phyloP scores from a whole-genome alignment of 2,113 vertebrate species.

The Channa maculata region DNA sequence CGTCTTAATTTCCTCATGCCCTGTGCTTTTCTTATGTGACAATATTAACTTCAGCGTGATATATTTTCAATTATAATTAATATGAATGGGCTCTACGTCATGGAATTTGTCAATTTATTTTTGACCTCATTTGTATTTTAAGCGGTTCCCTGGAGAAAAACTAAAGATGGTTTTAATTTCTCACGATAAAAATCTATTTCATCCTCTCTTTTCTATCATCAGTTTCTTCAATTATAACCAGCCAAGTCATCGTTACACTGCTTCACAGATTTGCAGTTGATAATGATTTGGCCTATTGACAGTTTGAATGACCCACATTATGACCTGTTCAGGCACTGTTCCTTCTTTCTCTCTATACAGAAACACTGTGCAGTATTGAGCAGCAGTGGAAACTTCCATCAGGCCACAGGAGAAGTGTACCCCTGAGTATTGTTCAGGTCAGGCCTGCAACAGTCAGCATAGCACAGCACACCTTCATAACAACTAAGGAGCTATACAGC shows the following conservation, averaged over 20 bases:
- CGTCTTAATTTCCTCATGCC: not conserved
- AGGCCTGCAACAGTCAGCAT: conserved; percentile 55
- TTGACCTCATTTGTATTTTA: conserved; percentile 53
- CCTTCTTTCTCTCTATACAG: conserved; percentile 38
- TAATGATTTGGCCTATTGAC: conserved; percentile 59
- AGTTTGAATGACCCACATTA: conserved; percentile 67
- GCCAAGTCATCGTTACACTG: conserved; percentile 32
- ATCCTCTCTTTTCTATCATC: conserved; percentile 1
- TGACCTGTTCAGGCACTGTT: conserved; percentile 29
- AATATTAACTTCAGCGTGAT: not conserved
- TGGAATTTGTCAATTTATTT: conserved; percentile 34
- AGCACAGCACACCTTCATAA: conserved; percentile 54
- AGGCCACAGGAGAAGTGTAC: conserved; percentile 46
- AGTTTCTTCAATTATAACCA: conserved; percentile 19
- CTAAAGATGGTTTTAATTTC: conserved; percentile 17
- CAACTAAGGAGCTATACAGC: conserved; percentile 56
- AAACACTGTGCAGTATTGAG: conserved; percentile 43
- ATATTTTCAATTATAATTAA: conserved; percentile 6
- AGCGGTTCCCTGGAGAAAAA: conserved; percentile 29
- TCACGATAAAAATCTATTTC: conserved; percentile 35
- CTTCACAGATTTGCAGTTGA: conserved; percentile 45
- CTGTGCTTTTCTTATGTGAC: not conserved
- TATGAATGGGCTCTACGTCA: conserved; percentile 33
- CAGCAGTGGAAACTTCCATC: conserved; percentile 72
- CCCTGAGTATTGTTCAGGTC: conserved; percentile 65